Conservation (phyloP, 2,888 invertebrate genomes). For the Periphyllus acericola region DNA sequence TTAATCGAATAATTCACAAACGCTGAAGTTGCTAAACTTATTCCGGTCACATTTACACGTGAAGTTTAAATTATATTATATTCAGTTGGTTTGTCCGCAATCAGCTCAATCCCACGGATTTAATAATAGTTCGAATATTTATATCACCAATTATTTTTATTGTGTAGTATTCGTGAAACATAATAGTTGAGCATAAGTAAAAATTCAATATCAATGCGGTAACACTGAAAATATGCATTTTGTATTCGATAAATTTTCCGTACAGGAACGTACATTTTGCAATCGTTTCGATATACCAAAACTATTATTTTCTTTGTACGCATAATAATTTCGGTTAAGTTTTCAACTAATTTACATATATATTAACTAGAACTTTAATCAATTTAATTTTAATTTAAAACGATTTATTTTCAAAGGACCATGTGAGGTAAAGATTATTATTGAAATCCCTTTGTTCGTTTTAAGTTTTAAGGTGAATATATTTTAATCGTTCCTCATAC, state of each 20-base stretch:
- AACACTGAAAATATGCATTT: background rate
- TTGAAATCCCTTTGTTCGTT: conserved; percentile 8
- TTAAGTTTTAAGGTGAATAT: background rate
- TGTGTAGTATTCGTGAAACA: no score
- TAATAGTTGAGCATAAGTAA: background rate
- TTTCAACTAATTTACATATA: background rate
- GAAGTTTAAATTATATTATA: no score
- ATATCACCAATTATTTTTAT: no score
- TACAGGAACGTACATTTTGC: background rate
- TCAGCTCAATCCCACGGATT: background rate
- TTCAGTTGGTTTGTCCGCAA: background rate
- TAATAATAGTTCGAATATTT: background rate
- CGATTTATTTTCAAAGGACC: background rate
- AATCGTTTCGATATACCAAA: background rate
- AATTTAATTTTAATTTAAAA: conserved; percentile 8
- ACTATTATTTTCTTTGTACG: background rate
- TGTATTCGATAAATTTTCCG: background rate
- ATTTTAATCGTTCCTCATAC: background rate
- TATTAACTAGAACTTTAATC: conserved; percentile 1
- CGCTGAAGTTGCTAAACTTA: background rate
- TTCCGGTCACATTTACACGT: background rate
- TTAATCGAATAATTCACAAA: background rate
- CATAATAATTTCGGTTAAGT: background rate
- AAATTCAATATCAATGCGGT: background rate
- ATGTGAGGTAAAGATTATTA: background rate